Evolutionary conservation across 2,113 vertebrate genomes (phyloP).

Genomic region (Hemiprocne comata): DNA sequence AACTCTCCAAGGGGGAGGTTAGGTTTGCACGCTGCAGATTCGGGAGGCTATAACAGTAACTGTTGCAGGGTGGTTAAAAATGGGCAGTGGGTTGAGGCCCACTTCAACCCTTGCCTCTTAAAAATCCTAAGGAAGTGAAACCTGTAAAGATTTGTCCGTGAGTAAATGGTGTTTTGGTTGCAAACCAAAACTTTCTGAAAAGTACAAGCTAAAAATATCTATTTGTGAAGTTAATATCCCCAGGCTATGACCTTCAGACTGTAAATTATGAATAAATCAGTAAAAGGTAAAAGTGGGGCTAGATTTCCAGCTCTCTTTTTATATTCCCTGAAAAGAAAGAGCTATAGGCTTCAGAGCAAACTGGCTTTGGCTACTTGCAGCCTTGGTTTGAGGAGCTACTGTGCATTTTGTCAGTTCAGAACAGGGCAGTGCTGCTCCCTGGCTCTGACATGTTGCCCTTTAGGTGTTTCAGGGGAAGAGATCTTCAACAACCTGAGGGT

Average conservation of each 20-base stretch:
- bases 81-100: background rate
- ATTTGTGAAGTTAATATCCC: background rate
- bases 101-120: background rate
- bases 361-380: background rate
- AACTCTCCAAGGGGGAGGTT: background rate
- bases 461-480: background rate
- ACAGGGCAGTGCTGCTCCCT: background rate
- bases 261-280: background rate
- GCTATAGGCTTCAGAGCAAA: background rate
- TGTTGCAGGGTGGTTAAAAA: accelerated
- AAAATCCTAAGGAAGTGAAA: background rate
- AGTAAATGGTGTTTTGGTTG: background rate
- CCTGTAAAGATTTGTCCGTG: background rate
- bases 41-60: background rate
- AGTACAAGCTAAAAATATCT: background rate
- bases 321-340: background rate
- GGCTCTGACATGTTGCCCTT: accelerated
- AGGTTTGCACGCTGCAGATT: accelerated
- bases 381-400: background rate
- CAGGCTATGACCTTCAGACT: background rate
- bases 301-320: background rate
- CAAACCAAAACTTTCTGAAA: background rate
- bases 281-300: background rate
- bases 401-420: background rate
- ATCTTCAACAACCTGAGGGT: background rate